A percentile compares a stretch with the other conserved stretches of the same genome.
phyloP scores from a whole-genome alignment of 2,888 invertebrate species.

The Drosophila infuscata region DNA sequence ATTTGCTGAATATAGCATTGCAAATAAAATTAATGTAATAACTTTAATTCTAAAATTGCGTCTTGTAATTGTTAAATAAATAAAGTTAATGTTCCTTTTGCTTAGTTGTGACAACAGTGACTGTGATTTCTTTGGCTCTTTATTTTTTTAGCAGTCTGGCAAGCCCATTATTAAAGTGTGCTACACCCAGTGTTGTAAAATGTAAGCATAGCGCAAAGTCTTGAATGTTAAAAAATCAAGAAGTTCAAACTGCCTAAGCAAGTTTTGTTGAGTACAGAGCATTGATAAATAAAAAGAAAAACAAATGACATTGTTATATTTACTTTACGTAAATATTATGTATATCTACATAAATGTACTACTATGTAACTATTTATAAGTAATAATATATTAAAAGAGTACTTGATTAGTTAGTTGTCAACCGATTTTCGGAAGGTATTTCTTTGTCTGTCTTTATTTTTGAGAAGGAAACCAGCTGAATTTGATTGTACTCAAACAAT shows the following conservation, averaged over 20 bases:
- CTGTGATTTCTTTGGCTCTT: background rate
- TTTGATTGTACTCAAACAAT: background rate
- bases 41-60: background rate
- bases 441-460: background rate
- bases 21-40: background rate
- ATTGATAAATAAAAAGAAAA: background rate
- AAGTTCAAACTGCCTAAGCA: background rate
- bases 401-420: background rate
- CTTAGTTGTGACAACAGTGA: conserved; percentile 7
- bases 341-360: background rate
- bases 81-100: no score
- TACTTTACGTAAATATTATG: background rate
- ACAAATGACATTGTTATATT: background rate
- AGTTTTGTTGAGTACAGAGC: background rate
- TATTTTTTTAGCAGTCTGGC: conserved; percentile 27
- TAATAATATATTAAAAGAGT: background rate
- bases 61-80: background rate
- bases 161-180: background rate
- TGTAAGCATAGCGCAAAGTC: conserved; percentile 14
- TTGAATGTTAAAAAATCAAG: conserved; percentile 4
- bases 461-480: background rate
- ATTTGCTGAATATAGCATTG: background rate
- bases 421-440: background rate
- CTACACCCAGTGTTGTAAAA: conserved; percentile 9
- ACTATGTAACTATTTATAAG: background rate